A percentile compares a stretch with the other conserved stretches of the same genome.
These are phyloP conservation scores for Pitangus sulphuratus DNA, from an alignment of 2,797 vertebrate species.

Conservation along the genomic window DNA sequence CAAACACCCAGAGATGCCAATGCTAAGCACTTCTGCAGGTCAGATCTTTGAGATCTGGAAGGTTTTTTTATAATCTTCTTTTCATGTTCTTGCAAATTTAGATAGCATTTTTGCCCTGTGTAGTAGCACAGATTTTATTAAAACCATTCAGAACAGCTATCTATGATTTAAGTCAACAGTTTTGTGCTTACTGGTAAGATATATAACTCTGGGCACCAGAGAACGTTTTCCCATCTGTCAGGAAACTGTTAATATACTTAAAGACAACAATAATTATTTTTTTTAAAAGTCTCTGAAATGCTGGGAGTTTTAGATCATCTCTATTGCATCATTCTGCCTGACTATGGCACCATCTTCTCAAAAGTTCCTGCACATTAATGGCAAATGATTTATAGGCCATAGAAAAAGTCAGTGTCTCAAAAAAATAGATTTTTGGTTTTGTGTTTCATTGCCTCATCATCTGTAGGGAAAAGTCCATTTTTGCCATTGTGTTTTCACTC, in stretches of 20 bases:
- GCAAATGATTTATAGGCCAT: not conserved
- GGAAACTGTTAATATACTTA: not conserved
- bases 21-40: constrained; percentile 2
- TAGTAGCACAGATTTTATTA: constrained; percentile 5
- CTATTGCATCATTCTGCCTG: not conserved
- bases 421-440: not conserved
- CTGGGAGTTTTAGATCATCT: not conserved
- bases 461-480: constrained; percentile 54
- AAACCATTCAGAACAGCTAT: not conserved
- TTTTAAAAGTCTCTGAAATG: not conserved
- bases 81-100: constrained; percentile 14
- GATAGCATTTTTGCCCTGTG: not conserved
- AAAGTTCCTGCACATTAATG: not conserved
- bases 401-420: not conserved
- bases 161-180: not conserved
- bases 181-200: not conserved
- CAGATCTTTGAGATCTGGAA: constrained; percentile 15
- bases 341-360: not conserved
- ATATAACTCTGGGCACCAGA: not conserved
- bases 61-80: constrained; percentile 18
- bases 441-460: constrained; percentile 23
- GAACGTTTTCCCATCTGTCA: not conserved
- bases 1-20: not conserved
- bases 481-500: constrained; percentile 60
- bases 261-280: not conserved